A percentile compares a stretch with the other conserved stretches of the same genome.
Evolutionary conservation across 2,113 vertebrate genomes (phyloP).

Genomic region (Cyanistes caeruleus): DNA sequence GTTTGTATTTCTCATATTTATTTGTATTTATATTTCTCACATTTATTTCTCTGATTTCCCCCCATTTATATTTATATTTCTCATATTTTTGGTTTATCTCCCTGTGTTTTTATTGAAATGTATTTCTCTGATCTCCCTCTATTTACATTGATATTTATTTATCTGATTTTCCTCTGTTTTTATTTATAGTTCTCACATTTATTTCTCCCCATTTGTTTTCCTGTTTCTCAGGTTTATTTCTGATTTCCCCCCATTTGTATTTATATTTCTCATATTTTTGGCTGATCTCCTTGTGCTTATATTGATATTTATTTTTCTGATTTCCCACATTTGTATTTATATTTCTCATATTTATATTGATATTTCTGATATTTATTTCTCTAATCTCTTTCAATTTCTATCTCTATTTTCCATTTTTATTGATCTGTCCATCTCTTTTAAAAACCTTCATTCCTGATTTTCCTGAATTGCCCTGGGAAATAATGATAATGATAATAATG

Average conservation of each 20-base stretch:
- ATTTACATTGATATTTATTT: no score
- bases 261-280: neutral
- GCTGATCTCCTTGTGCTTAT: no score
- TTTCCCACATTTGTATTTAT: neutral
- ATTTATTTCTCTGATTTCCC: neutral
- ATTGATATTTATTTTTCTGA: neutral
- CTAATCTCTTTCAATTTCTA: no score
- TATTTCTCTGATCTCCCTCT: no score
- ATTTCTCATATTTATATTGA: neutral
- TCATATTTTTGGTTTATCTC: neutral
- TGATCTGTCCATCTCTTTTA: no score
- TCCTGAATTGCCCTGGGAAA: neutral
- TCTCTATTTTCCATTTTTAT: fast-evolving
- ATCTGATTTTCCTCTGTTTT: no score
- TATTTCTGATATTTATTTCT: neutral
- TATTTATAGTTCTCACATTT: neutral
- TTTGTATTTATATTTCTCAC: neutral
- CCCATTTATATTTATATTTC: neutral
- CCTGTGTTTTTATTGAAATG: no score
- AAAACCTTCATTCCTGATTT: fast-evolving
- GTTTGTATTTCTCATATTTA: no score
- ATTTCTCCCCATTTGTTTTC: neutral
- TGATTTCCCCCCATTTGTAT: neutral
- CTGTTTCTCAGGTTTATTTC: neutral
- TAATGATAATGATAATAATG: no score